Conservation (phyloP, 1,140 invertebrate species). For the Heliconius himera region DNA sequence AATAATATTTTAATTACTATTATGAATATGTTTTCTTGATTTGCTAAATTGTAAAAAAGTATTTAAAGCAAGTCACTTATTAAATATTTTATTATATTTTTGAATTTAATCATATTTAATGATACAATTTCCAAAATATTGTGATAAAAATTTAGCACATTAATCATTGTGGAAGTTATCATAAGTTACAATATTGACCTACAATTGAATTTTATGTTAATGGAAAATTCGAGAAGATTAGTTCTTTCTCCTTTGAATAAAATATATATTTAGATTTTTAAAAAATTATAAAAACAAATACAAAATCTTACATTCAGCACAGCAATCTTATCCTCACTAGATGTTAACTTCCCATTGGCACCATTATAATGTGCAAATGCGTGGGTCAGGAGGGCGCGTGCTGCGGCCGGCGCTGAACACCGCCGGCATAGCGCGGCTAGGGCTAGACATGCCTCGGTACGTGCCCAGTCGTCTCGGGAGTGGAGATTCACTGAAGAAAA, state of each 20-base stretch:
- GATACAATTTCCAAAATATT: no score
- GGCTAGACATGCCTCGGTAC: conserved; percentile 87
- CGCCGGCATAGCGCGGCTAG: conserved; percentile 83
- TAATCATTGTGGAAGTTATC: no score
- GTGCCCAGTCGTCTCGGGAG: conserved; percentile 90
- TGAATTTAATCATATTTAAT: no score
- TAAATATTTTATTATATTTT: no score
- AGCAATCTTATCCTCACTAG: conserved; percentile 93
- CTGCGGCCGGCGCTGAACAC: conserved; percentile 84
- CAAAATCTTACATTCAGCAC: conserved; percentile 87
- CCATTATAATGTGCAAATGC: conserved; percentile 94
- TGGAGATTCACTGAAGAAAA: conserved; percentile 85
- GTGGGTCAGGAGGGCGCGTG: conserved; percentile 87
- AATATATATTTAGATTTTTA: background rate
- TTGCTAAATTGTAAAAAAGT: no score
- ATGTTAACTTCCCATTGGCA: conserved; percentile 95
- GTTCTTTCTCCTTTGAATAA: no score
- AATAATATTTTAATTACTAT: background rate
- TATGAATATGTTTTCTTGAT: no score
- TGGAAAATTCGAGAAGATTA: no score
- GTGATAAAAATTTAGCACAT: no score
- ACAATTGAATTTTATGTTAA: no score
- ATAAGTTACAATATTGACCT: no score
- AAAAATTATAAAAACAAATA: background rate
- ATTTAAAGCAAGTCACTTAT: no score